These are phyloP conservation scores for Delia radicum DNA, from an alignment of 1,140 invertebrate genomes.

Conservation along the genomic window DNA sequence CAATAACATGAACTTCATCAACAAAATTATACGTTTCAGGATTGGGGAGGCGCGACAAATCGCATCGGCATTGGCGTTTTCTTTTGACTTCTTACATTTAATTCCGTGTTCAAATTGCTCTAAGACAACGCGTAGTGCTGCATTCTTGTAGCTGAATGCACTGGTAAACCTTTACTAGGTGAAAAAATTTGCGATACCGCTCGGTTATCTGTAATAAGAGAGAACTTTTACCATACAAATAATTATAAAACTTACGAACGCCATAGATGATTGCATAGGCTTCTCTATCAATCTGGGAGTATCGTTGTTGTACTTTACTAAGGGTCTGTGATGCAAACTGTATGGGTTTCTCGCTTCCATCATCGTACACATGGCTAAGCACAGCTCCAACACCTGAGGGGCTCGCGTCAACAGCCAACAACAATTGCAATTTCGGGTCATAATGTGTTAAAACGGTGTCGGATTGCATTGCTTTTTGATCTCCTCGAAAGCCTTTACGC, in stretches of 20 bases:
- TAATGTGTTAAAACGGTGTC: conserved; percentile 51
- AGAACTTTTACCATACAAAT: conserved; percentile 55
- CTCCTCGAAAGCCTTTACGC: conserved; percentile 35
- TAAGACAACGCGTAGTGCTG: conserved; percentile 37
- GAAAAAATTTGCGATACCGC: conserved; percentile 56
- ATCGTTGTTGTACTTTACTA: conserved; percentile 56
- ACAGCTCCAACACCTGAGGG: conserved; percentile 50
- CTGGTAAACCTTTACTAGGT: too few species aligned
- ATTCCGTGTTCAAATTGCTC: conserved; percentile 42
- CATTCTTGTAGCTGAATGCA: too few species aligned
- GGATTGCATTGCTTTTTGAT: conserved; percentile 42
- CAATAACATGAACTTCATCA: conserved; percentile 5
- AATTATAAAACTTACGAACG: conserved; percentile 54
- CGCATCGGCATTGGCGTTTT: conserved; percentile 36
- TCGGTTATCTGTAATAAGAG: conserved; percentile 58
- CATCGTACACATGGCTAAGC: conserved; percentile 47
- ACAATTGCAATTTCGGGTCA: conserved; percentile 54
- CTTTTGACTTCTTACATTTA: conserved; percentile 48
- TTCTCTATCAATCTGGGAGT: conserved; percentile 61
- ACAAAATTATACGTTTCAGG: background rate
- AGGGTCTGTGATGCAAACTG: conserved; percentile 58
- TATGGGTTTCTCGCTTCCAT: conserved; percentile 56
- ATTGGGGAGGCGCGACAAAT: conserved; percentile 35
- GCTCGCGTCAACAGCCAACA: conserved; percentile 54
- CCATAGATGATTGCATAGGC: conserved; percentile 58